A percentile compares a stretch with the other conserved stretches of the same genome.
Evolutionary conservation across 2,113 vertebrate genomes (phyloP).

Genomic region (Sphaerodactylus townsendi): DNA sequence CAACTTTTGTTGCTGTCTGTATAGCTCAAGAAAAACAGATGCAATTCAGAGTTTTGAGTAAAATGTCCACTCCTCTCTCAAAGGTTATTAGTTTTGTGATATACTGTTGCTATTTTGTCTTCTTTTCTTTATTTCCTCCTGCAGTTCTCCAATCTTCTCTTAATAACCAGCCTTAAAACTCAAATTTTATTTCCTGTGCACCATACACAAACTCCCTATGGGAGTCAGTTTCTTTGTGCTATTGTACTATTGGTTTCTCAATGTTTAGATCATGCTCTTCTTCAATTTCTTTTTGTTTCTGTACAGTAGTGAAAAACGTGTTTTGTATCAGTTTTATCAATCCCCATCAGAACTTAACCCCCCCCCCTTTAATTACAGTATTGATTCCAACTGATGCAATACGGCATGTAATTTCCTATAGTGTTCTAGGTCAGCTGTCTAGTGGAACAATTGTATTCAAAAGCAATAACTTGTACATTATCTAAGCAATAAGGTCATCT

Average conservation of each 20-base stretch:
- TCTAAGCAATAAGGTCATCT: conserved; percentile 18
- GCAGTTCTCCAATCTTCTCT: not conserved
- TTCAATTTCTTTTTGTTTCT: conserved; percentile 39
- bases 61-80: not conserved
- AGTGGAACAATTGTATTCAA: conserved; percentile 33
- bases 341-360: conserved; percentile 55
- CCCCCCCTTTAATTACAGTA: conserved; percentile 55
- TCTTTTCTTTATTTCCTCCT: not conserved
- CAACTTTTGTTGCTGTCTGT: not conserved
- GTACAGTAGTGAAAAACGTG: conserved; percentile 53
- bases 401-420: conserved; percentile 50
- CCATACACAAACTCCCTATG: not conserved
- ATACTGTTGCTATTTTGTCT: not conserved
- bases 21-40: not conserved
- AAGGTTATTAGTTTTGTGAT: not conserved
- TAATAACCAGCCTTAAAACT: conserved; percentile 5
- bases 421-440: conserved; percentile 23
- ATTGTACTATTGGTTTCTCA: conserved; percentile 29
- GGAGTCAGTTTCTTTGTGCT: conserved; percentile 27
- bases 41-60: not conserved
- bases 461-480: conserved; percentile 35
- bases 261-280: conserved; percentile 31
- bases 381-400: conserved; percentile 49
- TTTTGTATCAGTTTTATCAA: conserved; percentile 55
- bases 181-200: conserved; percentile 23